Conservation (phyloP, 2,113 vertebrate species). For the Lepus timidus region DNA sequence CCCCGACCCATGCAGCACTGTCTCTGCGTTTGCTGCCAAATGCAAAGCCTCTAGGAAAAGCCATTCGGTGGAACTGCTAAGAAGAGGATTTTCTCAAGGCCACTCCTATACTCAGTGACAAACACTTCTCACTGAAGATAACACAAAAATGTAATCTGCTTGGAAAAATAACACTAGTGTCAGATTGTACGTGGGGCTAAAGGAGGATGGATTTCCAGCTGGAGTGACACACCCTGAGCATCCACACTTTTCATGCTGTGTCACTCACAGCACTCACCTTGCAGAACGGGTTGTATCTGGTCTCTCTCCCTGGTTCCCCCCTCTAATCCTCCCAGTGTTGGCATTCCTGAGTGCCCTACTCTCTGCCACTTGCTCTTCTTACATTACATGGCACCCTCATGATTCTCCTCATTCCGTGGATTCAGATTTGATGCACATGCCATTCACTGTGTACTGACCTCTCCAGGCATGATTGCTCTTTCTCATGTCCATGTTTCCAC, state of each 20-base stretch:
- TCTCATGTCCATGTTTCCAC: neutral
- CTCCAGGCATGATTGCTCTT: neutral
- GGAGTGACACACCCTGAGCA: neutral
- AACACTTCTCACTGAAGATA: slow-evolving; percentile 21
- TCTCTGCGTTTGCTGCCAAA: slow-evolving; percentile 68
- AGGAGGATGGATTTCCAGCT: neutral
- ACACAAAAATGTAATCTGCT: slow-evolving; percentile 30
- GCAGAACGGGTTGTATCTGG: neutral
- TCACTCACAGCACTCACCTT: neutral
- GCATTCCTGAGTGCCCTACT: neutral
- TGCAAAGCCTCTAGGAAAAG: slow-evolving; percentile 54
- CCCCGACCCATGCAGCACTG: slow-evolving; percentile 36
- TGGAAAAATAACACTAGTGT: neutral
- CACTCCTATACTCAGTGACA: slow-evolving; percentile 19
- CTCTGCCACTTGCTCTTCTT: neutral
- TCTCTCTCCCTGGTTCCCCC: neutral
- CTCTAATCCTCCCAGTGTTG: neutral
- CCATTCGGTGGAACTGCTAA: slow-evolving; percentile 40
- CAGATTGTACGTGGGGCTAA: neutral
- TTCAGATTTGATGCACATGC: neutral
- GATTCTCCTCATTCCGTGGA: neutral
- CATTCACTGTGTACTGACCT: neutral
- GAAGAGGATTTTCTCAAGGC: slow-evolving; percentile 62
- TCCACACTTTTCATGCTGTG: neutral
- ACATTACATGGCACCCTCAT: neutral